phyloP scores from a whole-genome alignment of 64 coral and sea anemone species.

The Porites lutea region DNA sequence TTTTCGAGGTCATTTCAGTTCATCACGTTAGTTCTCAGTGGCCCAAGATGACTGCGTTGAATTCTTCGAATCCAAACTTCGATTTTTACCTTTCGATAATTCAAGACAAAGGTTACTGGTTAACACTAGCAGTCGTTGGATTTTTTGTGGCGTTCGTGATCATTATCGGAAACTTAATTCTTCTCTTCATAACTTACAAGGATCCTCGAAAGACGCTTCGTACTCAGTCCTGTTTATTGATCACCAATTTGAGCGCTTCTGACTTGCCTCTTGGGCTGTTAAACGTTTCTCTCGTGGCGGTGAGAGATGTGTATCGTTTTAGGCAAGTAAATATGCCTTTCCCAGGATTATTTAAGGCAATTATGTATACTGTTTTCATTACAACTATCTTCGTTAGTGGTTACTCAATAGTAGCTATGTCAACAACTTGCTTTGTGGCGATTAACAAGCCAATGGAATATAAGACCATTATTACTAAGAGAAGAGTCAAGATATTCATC shows the following conservation, averaged over 20 bases:
- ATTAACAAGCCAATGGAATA: conserved; percentile 28
- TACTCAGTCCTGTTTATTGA: background rate
- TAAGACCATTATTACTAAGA: background rate
- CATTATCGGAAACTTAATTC: background rate
- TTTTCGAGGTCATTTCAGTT: too few species aligned
- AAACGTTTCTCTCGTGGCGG: conserved; percentile 6
- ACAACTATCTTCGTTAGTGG: conserved; percentile 1
- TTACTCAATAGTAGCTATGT: conserved; percentile 10
- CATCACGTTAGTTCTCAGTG: too few species aligned
- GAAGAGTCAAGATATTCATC: conserved; percentile 26
- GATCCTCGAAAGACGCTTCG: conserved; percentile 4
- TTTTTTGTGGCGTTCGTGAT: background rate
- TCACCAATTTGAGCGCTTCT: conserved; percentile 14
- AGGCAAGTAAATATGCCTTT: background rate
- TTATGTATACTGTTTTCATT: background rate
- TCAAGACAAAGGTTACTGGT: background rate
- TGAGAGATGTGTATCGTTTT: conserved; percentile 26
- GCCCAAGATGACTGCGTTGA: background rate
- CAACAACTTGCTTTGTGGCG: conserved; percentile 7
- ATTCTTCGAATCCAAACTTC: conserved; percentile 22
- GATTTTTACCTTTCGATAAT: conserved; percentile 28
- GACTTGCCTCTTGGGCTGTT: conserved; percentile 13
- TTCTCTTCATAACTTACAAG: conserved; percentile 17
- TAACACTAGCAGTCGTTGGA: conserved; percentile 1
- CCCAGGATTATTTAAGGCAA: background rate